These are phyloP conservation scores for Phenacoccus solenopsis DNA, from an alignment of 1,140 invertebrate species.

Conservation along the genomic window DNA sequence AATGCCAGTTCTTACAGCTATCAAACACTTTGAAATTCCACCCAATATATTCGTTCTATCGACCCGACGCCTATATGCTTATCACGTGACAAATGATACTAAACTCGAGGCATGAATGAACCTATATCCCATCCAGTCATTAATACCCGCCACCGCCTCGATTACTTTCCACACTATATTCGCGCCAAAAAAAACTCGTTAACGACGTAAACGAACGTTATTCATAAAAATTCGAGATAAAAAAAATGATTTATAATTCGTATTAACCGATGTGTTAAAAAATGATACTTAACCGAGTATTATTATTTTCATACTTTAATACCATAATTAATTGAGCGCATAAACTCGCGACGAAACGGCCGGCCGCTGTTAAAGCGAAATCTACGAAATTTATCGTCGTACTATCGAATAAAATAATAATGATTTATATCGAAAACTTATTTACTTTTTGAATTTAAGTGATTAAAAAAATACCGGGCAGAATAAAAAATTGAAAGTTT, in stretches of 20 bases:
- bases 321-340: not conserved
- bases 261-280: not conserved
- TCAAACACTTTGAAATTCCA: no score
- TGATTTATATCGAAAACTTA: not conserved
- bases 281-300: not conserved
- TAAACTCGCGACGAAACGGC: not conserved
- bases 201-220: not conserved
- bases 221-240: not conserved
- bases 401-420: not conserved
- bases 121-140: not conserved
- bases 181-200: not conserved
- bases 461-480: not conserved
- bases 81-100: not conserved
- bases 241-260: not conserved
- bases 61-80: no score
- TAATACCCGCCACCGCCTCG: not conserved
- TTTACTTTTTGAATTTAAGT: not conserved
- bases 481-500: not conserved
- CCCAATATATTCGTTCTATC: no score
- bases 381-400: not conserved
- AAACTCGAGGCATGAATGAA: not conserved
- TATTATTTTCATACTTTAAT: not conserved
- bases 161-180: not conserved
- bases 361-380: not conserved
- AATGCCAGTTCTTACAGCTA: no score